phyloP scores from a whole-genome alignment of 2,888 invertebrate species.

The Busseola fusca region DNA sequence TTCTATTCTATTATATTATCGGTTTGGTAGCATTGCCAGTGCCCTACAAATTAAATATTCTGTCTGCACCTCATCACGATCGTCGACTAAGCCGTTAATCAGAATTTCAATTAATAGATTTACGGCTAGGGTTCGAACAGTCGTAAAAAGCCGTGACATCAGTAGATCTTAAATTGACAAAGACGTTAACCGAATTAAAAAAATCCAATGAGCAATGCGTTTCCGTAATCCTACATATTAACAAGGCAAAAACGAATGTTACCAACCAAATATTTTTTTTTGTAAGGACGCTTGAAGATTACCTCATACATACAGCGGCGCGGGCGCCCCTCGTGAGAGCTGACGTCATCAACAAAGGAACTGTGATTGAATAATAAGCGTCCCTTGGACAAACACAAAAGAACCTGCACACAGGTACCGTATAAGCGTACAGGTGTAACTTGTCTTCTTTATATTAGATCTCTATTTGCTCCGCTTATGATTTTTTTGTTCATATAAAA shows the following conservation, averaged over 20 bases:
- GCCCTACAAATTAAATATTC: slow-evolving; percentile 46
- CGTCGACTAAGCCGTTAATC: slow-evolving; percentile 56
- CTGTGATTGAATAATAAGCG: slow-evolving; percentile 68
- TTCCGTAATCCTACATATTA: slow-evolving; percentile 64
- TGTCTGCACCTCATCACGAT: slow-evolving; percentile 43
- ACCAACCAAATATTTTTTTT: slow-evolving; percentile 71
- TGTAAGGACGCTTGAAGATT: slow-evolving; percentile 72
- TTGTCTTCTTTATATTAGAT: slow-evolving; percentile 33
- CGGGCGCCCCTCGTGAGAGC: slow-evolving; percentile 69
- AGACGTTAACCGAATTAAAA: slow-evolving; percentile 64
- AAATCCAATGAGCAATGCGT: slow-evolving; percentile 71
- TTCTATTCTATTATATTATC: neutral
- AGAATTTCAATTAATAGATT: slow-evolving; percentile 62
- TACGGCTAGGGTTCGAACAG: slow-evolving; percentile 52
- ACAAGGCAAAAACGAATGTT: slow-evolving; percentile 67
- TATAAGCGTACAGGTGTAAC: slow-evolving; percentile 56
- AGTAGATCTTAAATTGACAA: slow-evolving; percentile 48
- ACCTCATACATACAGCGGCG: slow-evolving; percentile 75
- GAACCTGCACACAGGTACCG: slow-evolving; percentile 69
- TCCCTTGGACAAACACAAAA: slow-evolving; percentile 71
- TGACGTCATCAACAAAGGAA: slow-evolving; percentile 76
- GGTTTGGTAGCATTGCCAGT: slow-evolving; percentile 11
- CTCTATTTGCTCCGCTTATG: slow-evolving; percentile 27
- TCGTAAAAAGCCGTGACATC: slow-evolving; percentile 64
- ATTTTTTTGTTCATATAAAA: neutral